A percentile compares a stretch with the other conserved stretches of the same genome.
phyloP scores from a whole-genome alignment of 1,140 invertebrate species.

The Drosophila bocqueti region DNA sequence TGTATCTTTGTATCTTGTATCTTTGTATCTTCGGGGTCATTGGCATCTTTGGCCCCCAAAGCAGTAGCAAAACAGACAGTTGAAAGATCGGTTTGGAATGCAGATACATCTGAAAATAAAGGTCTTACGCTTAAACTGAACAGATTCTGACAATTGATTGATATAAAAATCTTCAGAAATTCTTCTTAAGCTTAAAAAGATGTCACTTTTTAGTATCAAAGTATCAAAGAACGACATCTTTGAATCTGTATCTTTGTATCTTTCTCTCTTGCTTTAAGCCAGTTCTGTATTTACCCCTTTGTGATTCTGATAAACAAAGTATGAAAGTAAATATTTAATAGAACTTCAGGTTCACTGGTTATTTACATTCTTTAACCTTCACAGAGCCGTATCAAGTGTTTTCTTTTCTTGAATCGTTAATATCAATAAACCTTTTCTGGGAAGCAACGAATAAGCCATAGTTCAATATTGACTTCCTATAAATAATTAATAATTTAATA shows the following conservation, averaged over 20 bases:
- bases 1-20: slow-evolving; percentile 14
- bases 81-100: slow-evolving; percentile 9
- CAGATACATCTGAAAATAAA: slow-evolving; percentile 19
- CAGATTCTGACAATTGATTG: not conserved
- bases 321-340: not conserved
- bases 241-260: not conserved
- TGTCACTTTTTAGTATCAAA: too few relatives aligned
- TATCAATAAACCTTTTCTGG: not conserved
- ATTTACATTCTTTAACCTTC: slow-evolving; percentile 2
- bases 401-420: not conserved
- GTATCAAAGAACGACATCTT: too few relatives aligned
- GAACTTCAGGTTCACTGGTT: not conserved
- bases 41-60: slow-evolving; percentile 17
- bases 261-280: not conserved
- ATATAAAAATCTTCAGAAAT: too few relatives aligned
- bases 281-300: not conserved
- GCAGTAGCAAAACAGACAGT: not conserved
- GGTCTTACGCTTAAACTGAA: not conserved
- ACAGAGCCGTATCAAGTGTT: not conserved
- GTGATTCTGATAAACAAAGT: not conserved
- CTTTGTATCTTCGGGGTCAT: slow-evolving; percentile 17
- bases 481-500: not conserved
- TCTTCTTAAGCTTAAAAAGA: not conserved
- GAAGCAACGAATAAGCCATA: too few relatives aligned
- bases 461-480: not conserved